Conservation (phyloP, 1,140 invertebrate species). For the Uloborus diversus region DNA sequence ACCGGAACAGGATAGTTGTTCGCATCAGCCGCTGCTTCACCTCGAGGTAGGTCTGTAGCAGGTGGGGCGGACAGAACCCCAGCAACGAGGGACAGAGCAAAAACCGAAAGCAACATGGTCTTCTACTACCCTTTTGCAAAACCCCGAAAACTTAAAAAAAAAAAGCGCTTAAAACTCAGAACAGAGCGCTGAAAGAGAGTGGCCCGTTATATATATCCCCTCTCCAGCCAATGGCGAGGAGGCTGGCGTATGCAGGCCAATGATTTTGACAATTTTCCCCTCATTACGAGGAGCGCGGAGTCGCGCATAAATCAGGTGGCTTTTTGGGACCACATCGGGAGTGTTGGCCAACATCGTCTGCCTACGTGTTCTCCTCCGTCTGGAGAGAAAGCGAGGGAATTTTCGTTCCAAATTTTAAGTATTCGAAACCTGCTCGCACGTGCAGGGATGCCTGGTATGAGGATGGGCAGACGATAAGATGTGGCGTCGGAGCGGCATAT, state of each 20-base stretch:
- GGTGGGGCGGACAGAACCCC: neutral
- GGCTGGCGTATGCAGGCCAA: conserved; percentile 24
- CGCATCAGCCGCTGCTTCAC: neutral
- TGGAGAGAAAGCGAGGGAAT: neutral
- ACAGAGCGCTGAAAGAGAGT: too few species aligned
- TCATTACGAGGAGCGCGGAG: conserved; percentile 9
- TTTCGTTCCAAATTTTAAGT: conserved; percentile 13
- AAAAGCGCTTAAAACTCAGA: too few species aligned
- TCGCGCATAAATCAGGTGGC: conserved; percentile 20
- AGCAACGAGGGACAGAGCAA: neutral
- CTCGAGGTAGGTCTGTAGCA: neutral
- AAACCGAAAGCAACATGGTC: conserved; percentile 22
- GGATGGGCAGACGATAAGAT: too few species aligned
- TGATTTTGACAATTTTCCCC: conserved; percentile 28
- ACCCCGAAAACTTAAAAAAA: too few species aligned
- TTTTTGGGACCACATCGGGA: neutral
- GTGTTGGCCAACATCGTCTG: conserved; percentile 1
- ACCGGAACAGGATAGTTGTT: conserved; percentile 19
- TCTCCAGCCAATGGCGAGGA: conserved; percentile 9
- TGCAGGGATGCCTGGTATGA: conserved; percentile 1
- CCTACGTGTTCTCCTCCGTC: neutral
- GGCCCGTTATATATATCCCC: conserved; percentile 18
- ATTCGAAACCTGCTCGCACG: conserved; percentile 18
- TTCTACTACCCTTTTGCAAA: too few species aligned
- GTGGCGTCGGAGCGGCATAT: too few species aligned